These are phyloP conservation scores for Elachura formosa DNA, from an alignment of 2,113 vertebrate genomes.

Conservation along the genomic window DNA sequence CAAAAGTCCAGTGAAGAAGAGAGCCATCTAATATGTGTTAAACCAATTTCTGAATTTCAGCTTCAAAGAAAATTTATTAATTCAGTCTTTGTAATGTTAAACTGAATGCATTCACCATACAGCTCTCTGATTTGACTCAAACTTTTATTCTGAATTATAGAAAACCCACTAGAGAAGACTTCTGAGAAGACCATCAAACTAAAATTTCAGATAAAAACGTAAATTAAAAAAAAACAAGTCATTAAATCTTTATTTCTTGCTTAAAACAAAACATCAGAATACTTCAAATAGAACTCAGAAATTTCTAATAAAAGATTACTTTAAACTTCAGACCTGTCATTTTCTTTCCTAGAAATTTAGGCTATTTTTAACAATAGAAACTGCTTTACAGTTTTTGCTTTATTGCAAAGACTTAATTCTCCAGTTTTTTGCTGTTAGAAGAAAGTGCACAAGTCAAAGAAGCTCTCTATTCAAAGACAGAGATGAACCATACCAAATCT, in stretches of 20 bases:
- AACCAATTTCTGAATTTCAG: neutral
- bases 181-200: neutral
- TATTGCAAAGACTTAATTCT: neutral
- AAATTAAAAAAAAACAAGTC: neutral
- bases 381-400: neutral
- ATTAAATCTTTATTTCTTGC: neutral
- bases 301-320: neutral
- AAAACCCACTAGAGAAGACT: neutral
- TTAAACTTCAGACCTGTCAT: neutral
- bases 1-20: neutral
- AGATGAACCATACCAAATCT: constrained; percentile 84
- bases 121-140: neutral
- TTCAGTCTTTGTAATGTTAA: neutral
- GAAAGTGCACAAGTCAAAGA: neutral
- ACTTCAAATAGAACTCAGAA: neutral
- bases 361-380: neutral
- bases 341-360: neutral
- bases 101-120: neutral
- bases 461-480: neutral
- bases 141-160: neutral
- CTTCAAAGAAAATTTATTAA: neutral
- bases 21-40: neutral
- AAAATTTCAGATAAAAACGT: neutral
- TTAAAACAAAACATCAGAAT: neutral
- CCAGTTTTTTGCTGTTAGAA: neutral